Evolutionary conservation across 2,797 vertebrate species (phyloP).

Genomic region (Halcyon chelicuti): DNA sequence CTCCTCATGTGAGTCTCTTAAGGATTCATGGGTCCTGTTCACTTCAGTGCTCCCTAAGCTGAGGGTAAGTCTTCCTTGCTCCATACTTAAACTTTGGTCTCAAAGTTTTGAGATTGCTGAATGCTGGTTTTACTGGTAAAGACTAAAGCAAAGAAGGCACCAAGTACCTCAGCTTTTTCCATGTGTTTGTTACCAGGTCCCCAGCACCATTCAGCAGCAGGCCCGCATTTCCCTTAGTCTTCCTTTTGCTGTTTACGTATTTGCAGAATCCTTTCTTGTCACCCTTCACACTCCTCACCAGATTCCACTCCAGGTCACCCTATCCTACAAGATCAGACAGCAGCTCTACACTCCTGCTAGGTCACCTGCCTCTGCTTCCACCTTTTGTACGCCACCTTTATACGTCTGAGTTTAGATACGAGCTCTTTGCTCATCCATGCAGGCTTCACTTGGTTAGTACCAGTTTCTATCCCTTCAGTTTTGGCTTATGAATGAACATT

Average conservation of each 20-base stretch:
- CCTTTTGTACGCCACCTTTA: background rate
- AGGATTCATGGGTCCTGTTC: background rate
- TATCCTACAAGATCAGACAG: background rate
- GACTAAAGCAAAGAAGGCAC: background rate
- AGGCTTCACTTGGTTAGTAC: background rate
- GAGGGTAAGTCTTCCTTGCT: background rate
- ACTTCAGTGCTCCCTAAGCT: background rate
- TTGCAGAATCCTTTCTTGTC: background rate
- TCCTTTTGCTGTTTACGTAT: background rate
- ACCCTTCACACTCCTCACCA: background rate
- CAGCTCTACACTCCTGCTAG: background rate
- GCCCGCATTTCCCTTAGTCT: background rate
- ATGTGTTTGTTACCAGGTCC: background rate
- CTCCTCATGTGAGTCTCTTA: background rate
- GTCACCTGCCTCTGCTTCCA: background rate
- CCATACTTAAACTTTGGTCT: background rate
- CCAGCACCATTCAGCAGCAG: background rate
- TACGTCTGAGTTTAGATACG: background rate
- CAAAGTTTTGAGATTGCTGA: background rate
- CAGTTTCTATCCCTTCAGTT: background rate
- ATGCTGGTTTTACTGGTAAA: background rate
- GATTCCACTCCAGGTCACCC: background rate
- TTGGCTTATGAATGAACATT: background rate
- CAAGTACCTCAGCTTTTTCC: background rate
- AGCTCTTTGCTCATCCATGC: background rate